Evolutionary conservation across 2,888 invertebrate genomes (phyloP).

Genomic region (Salpingus planirostris): DNA sequence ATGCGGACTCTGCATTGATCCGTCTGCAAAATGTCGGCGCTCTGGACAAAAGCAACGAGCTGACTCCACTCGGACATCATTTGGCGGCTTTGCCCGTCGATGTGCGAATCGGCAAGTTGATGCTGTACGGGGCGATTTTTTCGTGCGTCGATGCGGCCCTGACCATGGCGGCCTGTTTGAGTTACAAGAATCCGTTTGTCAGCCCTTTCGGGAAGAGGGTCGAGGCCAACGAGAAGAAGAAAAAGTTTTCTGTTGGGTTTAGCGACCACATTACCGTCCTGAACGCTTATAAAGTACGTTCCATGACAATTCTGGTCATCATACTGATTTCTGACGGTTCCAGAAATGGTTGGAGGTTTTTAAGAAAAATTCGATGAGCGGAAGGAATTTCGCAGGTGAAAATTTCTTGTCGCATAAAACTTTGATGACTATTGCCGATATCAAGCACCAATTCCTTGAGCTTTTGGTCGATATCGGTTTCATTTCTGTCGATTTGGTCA

Average conservation of each 20-base stretch:
- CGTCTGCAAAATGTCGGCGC: slow-evolving; percentile 73
- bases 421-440: slow-evolving; percentile 74
- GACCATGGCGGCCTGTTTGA: slow-evolving; percentile 79
- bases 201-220: slow-evolving; percentile 64
- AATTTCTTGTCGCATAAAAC: slow-evolving; percentile 78
- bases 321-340: neutral
- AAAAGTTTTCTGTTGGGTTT: slow-evolving; percentile 65
- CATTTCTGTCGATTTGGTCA: slow-evolving; percentile 58
- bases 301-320: neutral
- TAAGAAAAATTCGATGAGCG: slow-evolving; percentile 59
- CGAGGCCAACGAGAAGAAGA: slow-evolving; percentile 62
- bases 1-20: slow-evolving; percentile 58
- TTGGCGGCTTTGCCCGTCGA: slow-evolving; percentile 85
- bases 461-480: slow-evolving; percentile 70
- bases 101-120: slow-evolving; percentile 83
- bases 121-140: slow-evolving; percentile 86
- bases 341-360: slow-evolving; percentile 69
- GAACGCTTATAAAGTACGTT: slow-evolving; percentile 66
- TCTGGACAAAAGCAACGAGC: slow-evolving; percentile 59
- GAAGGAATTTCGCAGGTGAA: slow-evolving; percentile 69
- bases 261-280: slow-evolving; percentile 87
- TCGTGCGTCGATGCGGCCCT: slow-evolving; percentile 86
- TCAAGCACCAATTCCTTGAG: slow-evolving; percentile 74
- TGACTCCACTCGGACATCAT: slow-evolving; percentile 83
- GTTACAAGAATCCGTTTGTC: slow-evolving; percentile 71